These are phyloP conservation scores for Drosophila truncata DNA, from an alignment of 1,140 invertebrate genomes.

Conservation along the genomic window DNA sequence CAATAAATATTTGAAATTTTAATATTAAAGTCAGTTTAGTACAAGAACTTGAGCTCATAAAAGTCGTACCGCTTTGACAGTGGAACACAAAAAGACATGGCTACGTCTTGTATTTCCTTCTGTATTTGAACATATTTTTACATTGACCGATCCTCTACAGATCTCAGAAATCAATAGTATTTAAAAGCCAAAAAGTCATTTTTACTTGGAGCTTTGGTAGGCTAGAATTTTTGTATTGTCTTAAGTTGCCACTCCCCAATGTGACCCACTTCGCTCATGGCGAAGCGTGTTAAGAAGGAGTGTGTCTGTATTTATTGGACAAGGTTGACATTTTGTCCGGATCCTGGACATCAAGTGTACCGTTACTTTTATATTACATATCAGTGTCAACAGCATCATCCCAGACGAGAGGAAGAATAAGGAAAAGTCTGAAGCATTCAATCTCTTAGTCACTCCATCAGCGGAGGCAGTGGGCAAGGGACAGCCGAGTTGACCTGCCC, in stretches of 20 bases:
- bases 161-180: background rate
- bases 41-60: too few species aligned
- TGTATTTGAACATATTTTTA: background rate
- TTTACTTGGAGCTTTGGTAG: background rate
- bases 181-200: background rate
- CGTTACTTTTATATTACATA: slow-evolving; percentile 80
- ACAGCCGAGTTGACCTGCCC: slow-evolving; percentile 55
- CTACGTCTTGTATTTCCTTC: background rate
- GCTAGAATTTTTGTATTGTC: background rate
- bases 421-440: slow-evolving; percentile 68
- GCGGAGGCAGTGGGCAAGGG: slow-evolving; percentile 4
- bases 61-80: background rate
- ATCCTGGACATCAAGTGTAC: slow-evolving; percentile 69
- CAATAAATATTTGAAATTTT: background rate
- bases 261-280: slow-evolving; percentile 14
- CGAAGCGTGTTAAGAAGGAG: slow-evolving; percentile 10
- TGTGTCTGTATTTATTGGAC: slow-evolving; percentile 72
- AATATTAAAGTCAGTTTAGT: background rate
- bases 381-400: slow-evolving; percentile 81
- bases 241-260: slow-evolving; percentile 6
- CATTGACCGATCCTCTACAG: background rate
- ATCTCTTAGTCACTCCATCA: slow-evolving; percentile 70
- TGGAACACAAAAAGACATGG: background rate
- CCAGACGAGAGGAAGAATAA: slow-evolving; percentile 16
- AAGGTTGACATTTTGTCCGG: slow-evolving; percentile 74